Evolutionary conservation across 2,888 invertebrate genomes (phyloP).

Genomic region (Myathropa florea): DNA sequence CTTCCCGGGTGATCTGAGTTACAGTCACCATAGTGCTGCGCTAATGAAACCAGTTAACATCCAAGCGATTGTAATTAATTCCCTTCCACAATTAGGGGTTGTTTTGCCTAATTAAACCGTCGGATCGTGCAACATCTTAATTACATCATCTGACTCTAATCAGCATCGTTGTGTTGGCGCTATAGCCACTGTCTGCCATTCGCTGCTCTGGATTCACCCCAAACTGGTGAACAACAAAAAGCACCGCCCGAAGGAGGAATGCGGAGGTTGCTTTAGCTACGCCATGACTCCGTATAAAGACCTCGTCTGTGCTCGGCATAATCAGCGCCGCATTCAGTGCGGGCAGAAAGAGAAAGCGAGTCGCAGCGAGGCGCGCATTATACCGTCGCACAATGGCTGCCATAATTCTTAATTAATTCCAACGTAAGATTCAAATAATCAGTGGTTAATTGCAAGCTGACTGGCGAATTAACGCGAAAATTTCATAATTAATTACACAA

Average conservation of each 20-base stretch:
- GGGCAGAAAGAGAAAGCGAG: neutral
- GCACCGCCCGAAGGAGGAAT: slow-evolving; percentile 13
- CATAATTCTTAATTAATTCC: slow-evolving; percentile 67
- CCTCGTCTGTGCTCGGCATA: slow-evolving; percentile 17
- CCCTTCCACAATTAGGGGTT: slow-evolving; percentile 53
- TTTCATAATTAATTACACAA: slow-evolving; percentile 69
- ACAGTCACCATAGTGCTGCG: neutral
- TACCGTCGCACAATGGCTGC: slow-evolving; percentile 54
- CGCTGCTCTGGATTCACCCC: slow-evolving; percentile 22
- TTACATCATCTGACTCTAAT: slow-evolving; percentile 45
- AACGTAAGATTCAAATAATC: slow-evolving; percentile 66
- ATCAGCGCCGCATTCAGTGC: neutral
- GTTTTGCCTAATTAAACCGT: slow-evolving; percentile 64
- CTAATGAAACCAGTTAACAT: neutral
- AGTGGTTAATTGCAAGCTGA: slow-evolving; percentile 67
- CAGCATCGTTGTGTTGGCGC: slow-evolving; percentile 24
- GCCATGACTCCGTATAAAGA: slow-evolving; percentile 29
- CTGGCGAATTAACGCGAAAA: slow-evolving; percentile 66
- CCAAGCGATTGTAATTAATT: slow-evolving; percentile 58
- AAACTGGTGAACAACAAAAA: neutral
- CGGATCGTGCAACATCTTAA: slow-evolving; percentile 54
- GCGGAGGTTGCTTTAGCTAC: slow-evolving; percentile 44
- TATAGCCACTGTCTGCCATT: neutral
- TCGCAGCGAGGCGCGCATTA: slow-evolving; percentile 7
- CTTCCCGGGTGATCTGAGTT: neutral